Evolutionary conservation across 2,113 vertebrate genomes (phyloP), one percentile per base, ranked within the genome.

Genomic region (Hippolais icterina): DNA sequence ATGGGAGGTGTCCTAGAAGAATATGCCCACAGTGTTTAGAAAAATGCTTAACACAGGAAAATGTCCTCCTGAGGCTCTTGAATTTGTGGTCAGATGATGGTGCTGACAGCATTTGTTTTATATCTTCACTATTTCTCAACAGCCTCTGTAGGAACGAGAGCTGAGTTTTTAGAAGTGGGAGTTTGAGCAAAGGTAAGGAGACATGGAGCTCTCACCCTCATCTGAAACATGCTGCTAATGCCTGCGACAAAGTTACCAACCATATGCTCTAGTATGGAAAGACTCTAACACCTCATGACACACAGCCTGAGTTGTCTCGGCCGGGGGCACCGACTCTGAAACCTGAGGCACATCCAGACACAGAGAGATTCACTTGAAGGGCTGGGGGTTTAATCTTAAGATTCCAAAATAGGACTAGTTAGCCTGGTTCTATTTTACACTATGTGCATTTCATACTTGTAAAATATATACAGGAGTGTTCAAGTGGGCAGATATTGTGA

Each of bases 21-120:
- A 41, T 22, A 64, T 1, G 1, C 53, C 49, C 9, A 18, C 21
- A 65, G 59, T 54, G 68, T 46, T 90, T 39, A 78, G 33, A 88
- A 49, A 72, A 96, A 92, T 37, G 49, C 41, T 94, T 92, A 88
- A 89, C 42, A 72, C 71, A 93, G 57, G 57, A 94, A 86, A 96
- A 94, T 20, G 41, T 21, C 59, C 31, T 53, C 64, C 59, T 46
- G 50, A 69, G 70, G 47, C 46, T 86, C 82, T 84, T 94, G 89
- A 89, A 88, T 86, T 47, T 83, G 81, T 86, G 59, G 59, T 79
- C 84, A 90, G 94, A 89, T 85, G 63, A 76, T 28, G 60, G 49
- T 83, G 54, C 41, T 72, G 71, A 92, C 9, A 86, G 28, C 52
- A 76, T 57, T 74, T 77, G 61, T 87, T 94, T 60, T 18, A 0